Evolutionary conservation across 1,140 invertebrate genomes (phyloP).

Genomic region (Chelonus insularis): DNA sequence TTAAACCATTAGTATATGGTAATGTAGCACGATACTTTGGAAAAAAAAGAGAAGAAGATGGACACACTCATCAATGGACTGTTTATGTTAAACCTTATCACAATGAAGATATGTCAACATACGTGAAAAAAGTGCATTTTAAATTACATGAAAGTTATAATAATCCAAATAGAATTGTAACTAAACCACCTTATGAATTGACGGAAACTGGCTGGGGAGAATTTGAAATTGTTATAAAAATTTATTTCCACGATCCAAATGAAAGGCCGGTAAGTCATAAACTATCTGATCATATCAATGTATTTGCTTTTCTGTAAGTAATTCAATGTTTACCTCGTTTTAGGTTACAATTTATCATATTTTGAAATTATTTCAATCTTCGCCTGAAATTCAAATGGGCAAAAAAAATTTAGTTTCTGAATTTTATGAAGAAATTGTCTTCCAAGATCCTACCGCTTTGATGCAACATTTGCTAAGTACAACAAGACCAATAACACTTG

Average conservation of each 20-base stretch:
- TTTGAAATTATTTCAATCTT: conserved; percentile 90
- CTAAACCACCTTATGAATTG: conserved; percentile 95
- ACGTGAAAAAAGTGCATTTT: conserved; percentile 96
- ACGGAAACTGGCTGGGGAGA: conserved; percentile 99
- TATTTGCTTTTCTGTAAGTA: too few relatives aligned
- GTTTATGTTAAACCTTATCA: conserved; percentile 95
- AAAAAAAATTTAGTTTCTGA: conserved; percentile 88
- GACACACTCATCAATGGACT: conserved; percentile 99
- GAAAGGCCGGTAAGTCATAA: conserved; percentile 81
- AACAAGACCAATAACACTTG: conserved; percentile 74
- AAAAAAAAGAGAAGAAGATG: conserved; percentile 97
- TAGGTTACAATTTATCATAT: conserved; percentile 95
- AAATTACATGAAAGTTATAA: conserved; percentile 97
- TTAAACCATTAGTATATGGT: conserved; percentile 97
- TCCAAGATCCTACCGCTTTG: conserved; percentile 91
- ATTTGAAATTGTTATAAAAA: conserved; percentile 98
- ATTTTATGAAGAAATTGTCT: conserved; percentile 97
- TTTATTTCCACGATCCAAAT: conserved; percentile 96
- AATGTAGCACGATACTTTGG: conserved; percentile 95
- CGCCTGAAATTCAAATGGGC: conserved; percentile 68
- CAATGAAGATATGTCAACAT: conserved; percentile 92
- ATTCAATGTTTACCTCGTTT: too few relatives aligned
- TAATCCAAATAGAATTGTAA: conserved; percentile 89
- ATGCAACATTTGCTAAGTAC: conserved; percentile 88
- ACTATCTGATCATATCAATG: background rate